Percentiles rank a stretch among this genome's conserved stretches.
phyloP scores from a whole-genome alignment of 2,888 invertebrate genomes.

The Dynastes grantii region DNA sequence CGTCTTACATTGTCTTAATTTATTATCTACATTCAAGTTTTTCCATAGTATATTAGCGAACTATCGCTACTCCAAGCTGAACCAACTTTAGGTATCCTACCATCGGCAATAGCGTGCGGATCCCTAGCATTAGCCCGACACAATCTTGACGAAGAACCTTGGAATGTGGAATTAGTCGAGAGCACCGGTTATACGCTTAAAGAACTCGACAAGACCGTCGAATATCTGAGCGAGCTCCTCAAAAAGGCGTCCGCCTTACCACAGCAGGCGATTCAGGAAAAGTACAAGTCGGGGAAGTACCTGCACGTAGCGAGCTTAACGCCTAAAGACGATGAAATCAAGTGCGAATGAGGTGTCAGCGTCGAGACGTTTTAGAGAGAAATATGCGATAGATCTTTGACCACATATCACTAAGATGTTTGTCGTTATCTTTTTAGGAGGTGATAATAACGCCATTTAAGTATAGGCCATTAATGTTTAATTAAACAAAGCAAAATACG shows the following conservation, averaged over 20 bases:
- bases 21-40: too few species aligned
- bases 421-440: conserved; percentile 19
- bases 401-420: conserved; percentile 36
- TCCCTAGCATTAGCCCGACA: conserved; percentile 87
- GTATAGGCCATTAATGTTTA: conserved; percentile 16
- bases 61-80: conserved; percentile 90
- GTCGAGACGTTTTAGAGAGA: background rate
- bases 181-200: conserved; percentile 80
- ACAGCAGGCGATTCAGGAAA: conserved; percentile 91
- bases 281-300: conserved; percentile 86
- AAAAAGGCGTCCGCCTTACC: conserved; percentile 77
- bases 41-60: conserved; percentile 84
- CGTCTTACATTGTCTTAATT: too few species aligned
- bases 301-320: conserved; percentile 63
- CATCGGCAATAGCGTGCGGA: conserved; percentile 87
- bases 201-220: conserved; percentile 79
- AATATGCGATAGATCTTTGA: conserved; percentile 1
- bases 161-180: conserved; percentile 78
- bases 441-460: background rate
- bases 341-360: conserved; percentile 40
- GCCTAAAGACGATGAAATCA: conserved; percentile 47
- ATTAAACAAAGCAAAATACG: background rate
- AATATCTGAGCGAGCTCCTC: conserved; percentile 81
- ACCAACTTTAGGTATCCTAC: conserved; percentile 85
- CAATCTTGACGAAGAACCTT: conserved; percentile 76